Conservation (phyloP, 2,113 vertebrate species). For the Xiphias gladius region DNA sequence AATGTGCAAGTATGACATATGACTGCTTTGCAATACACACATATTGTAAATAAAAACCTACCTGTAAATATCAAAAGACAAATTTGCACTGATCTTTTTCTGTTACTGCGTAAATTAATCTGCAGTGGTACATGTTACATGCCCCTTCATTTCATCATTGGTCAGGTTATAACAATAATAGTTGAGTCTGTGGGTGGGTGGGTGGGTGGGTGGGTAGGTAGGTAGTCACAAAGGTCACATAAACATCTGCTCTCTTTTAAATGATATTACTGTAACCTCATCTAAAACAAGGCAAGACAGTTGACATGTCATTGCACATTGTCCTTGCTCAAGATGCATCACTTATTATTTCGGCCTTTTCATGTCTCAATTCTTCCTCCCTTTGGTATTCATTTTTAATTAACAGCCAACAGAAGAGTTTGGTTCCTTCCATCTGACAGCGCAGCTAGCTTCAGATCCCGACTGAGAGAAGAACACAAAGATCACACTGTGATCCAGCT, state of each 20-base stretch:
- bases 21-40: neutral
- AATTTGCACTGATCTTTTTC: neutral
- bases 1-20: neutral
- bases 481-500: neutral
- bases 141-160: too few species aligned
- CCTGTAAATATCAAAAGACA: slow-evolving; percentile 23
- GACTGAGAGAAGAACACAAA: neutral
- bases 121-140: neutral
- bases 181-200: neutral
- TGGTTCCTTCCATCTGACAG: neutral
- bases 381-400: too few species aligned
- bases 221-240: too few species aligned
- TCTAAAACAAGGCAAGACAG: too few species aligned
- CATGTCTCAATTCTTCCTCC: neutral
- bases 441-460: neutral
- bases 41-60: slow-evolving; percentile 25
- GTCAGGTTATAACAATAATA: too few species aligned
- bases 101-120: neutral
- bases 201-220: too few species aligned
- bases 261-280: too few species aligned
- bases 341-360: neutral
- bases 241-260: too few species aligned
- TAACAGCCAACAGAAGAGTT: neutral
- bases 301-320: neutral
- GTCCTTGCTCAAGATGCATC: neutral